A percentile compares a stretch with the other conserved stretches of the same genome.
Conservation (phyloP, 2,797 vertebrate species). For the Xerus rutilus region DNA sequence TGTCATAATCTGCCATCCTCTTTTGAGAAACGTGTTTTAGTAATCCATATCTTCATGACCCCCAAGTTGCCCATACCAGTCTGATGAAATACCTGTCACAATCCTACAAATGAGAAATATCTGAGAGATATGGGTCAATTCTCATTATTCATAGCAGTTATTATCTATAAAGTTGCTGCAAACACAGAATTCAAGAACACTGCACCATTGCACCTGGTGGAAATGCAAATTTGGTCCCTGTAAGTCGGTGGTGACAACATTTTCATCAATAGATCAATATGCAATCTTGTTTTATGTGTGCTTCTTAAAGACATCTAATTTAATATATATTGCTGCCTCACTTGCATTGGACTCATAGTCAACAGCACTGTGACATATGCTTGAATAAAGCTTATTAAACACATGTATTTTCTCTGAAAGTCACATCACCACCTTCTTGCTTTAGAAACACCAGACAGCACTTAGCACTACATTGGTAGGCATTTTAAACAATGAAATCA, state of each 20-base stretch:
- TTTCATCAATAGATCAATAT: neutral
- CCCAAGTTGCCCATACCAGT: neutral
- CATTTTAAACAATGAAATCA: neutral
- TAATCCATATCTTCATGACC: neutral
- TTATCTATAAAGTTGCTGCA: neutral
- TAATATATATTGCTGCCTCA: neutral
- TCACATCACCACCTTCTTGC: too few species aligned
- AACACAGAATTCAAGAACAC: neutral
- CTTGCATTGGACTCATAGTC: neutral
- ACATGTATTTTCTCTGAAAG: neutral
- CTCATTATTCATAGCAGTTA: neutral
- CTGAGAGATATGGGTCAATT: neutral
- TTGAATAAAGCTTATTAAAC: neutral
- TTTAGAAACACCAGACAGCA: neutral
- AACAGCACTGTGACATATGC: neutral
- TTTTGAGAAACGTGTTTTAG: slow-evolving; percentile 22
- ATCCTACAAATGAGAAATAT: neutral
- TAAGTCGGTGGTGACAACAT: neutral
- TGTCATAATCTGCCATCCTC: neutral
- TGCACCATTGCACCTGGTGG: neutral
- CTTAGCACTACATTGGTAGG: neutral
- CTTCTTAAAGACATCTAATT: slow-evolving; percentile 26
- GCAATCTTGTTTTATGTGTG: neutral
- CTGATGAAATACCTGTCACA: neutral
- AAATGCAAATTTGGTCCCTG: neutral